Conservation (phyloP, 2,797 vertebrate species). For the Paguma larvata region DNA sequence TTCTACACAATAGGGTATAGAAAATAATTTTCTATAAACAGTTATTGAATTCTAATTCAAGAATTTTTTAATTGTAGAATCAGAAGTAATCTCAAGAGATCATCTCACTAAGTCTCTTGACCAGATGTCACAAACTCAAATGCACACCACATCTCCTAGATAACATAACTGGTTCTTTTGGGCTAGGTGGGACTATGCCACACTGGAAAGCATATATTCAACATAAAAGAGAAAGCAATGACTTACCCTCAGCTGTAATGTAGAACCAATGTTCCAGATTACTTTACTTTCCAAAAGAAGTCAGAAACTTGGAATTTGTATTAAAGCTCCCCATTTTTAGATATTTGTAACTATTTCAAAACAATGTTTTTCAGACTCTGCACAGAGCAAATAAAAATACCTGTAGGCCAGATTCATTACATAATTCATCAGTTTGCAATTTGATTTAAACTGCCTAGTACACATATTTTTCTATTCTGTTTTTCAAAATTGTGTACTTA, state of each 20-base stretch:
- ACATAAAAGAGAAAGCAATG: background rate
- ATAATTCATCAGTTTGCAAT: background rate
- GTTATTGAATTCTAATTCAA: constrained; percentile 4
- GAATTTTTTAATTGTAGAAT: background rate
- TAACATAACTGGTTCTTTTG: background rate
- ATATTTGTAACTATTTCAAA: constrained; percentile 7
- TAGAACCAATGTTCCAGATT: background rate
- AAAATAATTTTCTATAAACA: constrained; percentile 20
- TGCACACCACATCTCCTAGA: background rate
- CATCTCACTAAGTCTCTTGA: background rate
- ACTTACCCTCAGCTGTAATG: background rate
- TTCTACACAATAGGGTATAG: background rate
- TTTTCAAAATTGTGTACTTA: background rate
- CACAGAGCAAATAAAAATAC: background rate
- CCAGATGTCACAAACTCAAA: background rate
- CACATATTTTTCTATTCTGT: background rate
- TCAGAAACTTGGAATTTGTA: constrained; percentile 8
- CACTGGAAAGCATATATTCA: background rate
- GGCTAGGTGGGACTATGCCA: background rate
- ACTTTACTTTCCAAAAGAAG: background rate
- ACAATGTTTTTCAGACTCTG: background rate
- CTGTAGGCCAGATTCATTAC: background rate
- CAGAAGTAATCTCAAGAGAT: constrained; percentile 48
- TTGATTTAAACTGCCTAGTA: background rate
- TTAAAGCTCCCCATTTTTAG: background rate